Conservation (phyloP, 2,113 vertebrate species). For the Pangasianodon gigas region DNA sequence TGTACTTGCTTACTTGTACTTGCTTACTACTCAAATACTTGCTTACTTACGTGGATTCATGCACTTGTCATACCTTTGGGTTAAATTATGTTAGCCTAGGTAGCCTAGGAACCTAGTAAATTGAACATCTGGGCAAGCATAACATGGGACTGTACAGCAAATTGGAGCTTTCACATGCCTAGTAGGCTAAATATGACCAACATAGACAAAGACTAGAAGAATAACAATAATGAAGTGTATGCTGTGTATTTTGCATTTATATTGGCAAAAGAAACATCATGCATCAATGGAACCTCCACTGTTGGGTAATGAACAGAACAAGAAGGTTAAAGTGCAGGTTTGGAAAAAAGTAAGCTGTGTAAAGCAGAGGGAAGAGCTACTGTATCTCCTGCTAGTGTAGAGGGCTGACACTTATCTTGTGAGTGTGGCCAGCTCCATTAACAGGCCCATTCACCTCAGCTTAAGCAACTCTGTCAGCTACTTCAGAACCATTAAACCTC, state of each 20-base stretch:
- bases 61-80: background rate
- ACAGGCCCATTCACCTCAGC: slow-evolving; percentile 54
- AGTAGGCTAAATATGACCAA: background rate
- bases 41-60: background rate
- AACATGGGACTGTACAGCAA: background rate
- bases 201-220: background rate
- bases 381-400: slow-evolving; percentile 53
- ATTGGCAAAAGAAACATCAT: background rate
- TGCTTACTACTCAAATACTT: too few species aligned
- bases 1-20: too few species aligned
- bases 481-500: slow-evolving; percentile 62
- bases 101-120: background rate
- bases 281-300: background rate
- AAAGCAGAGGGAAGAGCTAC: slow-evolving; percentile 15
- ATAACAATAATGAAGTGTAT: background rate
- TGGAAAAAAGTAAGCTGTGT: background rate
- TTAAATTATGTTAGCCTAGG: background rate
- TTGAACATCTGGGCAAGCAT: background rate
- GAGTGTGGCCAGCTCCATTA: slow-evolving; percentile 69
- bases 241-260: background rate
- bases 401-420: slow-evolving; percentile 75
- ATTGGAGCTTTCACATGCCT: background rate
- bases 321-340: slow-evolving; percentile 7
- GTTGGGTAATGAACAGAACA: background rate
- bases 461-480: slow-evolving; percentile 61